Base-by-base conservation (phyloP, 2,797 vertebrate genomes). In the Artibeus jamaicensis region DNA sequence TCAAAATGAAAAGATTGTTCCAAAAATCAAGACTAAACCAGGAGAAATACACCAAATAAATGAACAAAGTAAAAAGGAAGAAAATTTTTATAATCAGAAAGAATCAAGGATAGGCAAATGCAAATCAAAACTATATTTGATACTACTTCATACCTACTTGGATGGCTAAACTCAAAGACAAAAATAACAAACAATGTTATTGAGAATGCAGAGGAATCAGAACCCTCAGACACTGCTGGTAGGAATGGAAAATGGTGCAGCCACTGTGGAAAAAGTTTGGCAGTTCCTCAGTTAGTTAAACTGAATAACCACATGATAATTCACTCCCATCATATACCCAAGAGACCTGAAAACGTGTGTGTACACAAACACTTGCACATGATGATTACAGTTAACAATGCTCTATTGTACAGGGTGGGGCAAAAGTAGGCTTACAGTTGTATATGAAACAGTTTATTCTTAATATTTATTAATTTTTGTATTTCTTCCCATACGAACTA, bases 1-100 rank as follows among this genome's bases (percentile, higher is more conserved):
- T 82, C 26, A 85, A 81, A 83, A 57, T 18, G 5, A 37, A 74
- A 73, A 79, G 34, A 26, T 21, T 18, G 59, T 22, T 81, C 76
- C 5, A 81, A 37, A 82, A 93, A 86, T n/a, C 4, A 86, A 78
- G 34, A 84, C 29, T 91, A 88, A 50, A 57, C 55, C 19, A 83
- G 57, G 84, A 84, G 62, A 91, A 78, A 93, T 11, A 67, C 9
- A 87, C 26, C 44, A 57, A 82, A 19, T 24, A 67, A 68, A 62
- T 34, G 9, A 94, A 67, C 32, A 67, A 50, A 39, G 37, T 24
- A 16, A 59, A 89, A 70, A 88, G 16, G 37, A 57, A 82, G 42
- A 62, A 34, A 44, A 42, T 0, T 22, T 57, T 78, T 53, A 1
- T 48, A 65, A 50, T 48, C 22, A 44, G n/a, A 82, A 92, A 76